Evolutionary conservation across 2,113 vertebrate genomes (phyloP).

Genomic region (Manacus vitellinus): DNA sequence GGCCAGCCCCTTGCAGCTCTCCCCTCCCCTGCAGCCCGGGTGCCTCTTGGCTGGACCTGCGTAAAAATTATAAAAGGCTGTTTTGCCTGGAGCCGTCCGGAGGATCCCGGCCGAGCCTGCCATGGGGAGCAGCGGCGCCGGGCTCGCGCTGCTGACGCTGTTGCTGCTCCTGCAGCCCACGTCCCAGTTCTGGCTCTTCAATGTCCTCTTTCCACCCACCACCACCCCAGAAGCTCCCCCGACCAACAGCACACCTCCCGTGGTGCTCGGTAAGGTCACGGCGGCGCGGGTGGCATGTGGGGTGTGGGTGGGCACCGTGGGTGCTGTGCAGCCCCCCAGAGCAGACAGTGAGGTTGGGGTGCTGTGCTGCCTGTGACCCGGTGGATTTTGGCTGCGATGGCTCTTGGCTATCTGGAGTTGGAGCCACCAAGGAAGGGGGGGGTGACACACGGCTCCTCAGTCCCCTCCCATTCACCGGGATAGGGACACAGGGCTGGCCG

Average conservation of each 20-base stretch:
- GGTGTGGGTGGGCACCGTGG: not conserved
- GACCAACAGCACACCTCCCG: constrained; percentile 60
- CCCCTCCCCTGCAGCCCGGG: constrained; percentile 55
- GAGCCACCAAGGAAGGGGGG: not conserved
- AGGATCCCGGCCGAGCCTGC: constrained; percentile 7
- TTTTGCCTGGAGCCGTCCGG: not conserved
- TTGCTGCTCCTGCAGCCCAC: constrained; percentile 42
- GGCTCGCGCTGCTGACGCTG: not conserved
- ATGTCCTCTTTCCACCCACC: constrained; percentile 62
- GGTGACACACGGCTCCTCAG: not conserved
- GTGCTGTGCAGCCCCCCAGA: fast-evolving
- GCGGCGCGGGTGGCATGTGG: fast-evolving
- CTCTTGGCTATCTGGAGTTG: not conserved
- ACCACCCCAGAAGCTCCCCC: constrained; percentile 59
- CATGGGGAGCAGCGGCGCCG: constrained; percentile 22
- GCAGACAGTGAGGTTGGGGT: not conserved
- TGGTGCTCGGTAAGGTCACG: constrained; percentile 48
- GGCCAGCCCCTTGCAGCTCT: constrained; percentile 54
- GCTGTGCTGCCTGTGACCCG: fast-evolving
- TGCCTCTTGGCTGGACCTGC: constrained; percentile 45
- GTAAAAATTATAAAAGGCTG: constrained; percentile 12
- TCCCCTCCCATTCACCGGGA: fast-evolving
- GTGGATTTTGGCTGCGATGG: fast-evolving
- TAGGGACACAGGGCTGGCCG: not conserved
- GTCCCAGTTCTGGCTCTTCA: constrained; percentile 64